These are phyloP conservation scores for Pseudomyrmex pallidus DNA, from an alignment of 1,140 invertebrate species.

Conservation along the genomic window DNA sequence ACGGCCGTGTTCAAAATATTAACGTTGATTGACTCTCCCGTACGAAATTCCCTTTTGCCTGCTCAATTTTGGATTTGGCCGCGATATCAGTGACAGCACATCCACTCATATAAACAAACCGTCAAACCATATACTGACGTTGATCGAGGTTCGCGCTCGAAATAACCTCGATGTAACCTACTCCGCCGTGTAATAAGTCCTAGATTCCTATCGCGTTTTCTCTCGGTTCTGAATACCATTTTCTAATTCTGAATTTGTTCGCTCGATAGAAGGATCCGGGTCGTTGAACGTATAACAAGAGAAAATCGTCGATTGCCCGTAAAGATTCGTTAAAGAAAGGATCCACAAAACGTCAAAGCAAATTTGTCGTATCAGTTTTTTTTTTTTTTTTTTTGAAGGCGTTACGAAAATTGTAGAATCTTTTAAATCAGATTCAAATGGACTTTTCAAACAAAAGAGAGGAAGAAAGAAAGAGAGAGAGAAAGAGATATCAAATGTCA, in stretches of 20 bases:
- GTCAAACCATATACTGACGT: slow-evolving; percentile 5
- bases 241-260: slow-evolving; percentile 5
- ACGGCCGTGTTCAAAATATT: not conserved
- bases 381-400: too few relatives aligned
- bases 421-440: too few relatives aligned
- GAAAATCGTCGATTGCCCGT: too few relatives aligned
- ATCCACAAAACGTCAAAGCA: too few relatives aligned
- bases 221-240: too few relatives aligned
- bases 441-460: not conserved
- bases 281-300: not conserved
- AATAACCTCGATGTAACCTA: slow-evolving; percentile 41
- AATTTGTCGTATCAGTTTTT: too few relatives aligned
- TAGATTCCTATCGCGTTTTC: slow-evolving; percentile 11
- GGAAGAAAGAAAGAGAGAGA: not conserved
- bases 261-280: not conserved
- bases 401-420: too few relatives aligned
- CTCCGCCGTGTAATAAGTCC: not conserved
- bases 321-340: too few relatives aligned
- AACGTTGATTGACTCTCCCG: not conserved
- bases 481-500: not conserved
- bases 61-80: not conserved
- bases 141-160: not conserved
- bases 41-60: not conserved
- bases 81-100: not conserved
- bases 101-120: not conserved